Evolutionary conservation across 2,797 vertebrate genomes (phyloP).

Genomic region (Synaphobranchus kaupii): DNA sequence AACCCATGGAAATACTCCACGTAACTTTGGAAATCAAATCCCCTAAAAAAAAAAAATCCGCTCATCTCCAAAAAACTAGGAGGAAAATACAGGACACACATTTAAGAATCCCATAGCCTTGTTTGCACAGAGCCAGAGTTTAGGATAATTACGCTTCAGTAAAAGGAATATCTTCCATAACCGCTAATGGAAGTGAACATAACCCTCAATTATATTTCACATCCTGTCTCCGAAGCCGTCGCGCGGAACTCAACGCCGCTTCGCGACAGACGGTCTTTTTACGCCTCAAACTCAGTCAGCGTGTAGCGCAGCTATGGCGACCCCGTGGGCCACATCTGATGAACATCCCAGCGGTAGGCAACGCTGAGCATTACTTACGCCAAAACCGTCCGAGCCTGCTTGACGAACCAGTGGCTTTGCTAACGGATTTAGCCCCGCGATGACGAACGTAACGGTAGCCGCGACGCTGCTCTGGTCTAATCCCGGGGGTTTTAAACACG

Average conservation of each 20-base stretch:
- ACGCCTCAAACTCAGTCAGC: not conserved
- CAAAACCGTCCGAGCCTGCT: not conserved
- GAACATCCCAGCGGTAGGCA: not conserved
- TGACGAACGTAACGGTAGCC: not conserved
- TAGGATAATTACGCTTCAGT: not conserved
- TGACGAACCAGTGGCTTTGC: not conserved
- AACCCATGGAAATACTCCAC: not conserved
- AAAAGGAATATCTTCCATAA: conserved; percentile 7
- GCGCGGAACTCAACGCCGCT: not conserved
- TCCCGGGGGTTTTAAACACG: not conserved
- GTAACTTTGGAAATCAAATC: not conserved
- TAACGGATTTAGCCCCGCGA: not conserved
- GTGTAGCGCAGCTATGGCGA: not conserved
- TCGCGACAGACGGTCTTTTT: not conserved
- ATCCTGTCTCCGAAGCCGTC: not conserved
- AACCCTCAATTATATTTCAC: conserved; percentile 16
- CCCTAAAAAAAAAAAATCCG: not conserved
- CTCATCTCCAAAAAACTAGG: not conserved
- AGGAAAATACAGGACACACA: not conserved
- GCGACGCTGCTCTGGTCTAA: not conserved
- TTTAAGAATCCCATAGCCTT: not conserved
- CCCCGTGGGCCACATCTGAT: not conserved
- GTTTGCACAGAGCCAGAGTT: not conserved
- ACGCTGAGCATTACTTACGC: not conserved
- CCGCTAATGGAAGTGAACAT: conserved; percentile 13